These are phyloP conservation scores for Hetaerina titia DNA, from an alignment of 2,888 invertebrate genomes.

Conservation along the genomic window DNA sequence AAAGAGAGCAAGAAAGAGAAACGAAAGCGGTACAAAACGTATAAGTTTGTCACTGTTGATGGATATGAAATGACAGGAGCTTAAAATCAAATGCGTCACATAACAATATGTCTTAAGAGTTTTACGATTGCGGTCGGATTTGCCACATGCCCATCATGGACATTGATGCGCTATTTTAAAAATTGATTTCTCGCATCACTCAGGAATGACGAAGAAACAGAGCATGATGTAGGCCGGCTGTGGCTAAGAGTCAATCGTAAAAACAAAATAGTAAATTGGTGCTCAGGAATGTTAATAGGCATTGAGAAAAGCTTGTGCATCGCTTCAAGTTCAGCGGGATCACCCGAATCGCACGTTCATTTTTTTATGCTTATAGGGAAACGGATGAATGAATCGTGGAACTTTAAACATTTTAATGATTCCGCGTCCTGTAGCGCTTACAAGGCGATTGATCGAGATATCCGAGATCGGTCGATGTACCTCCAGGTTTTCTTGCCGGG, in stretches of 20 bases:
- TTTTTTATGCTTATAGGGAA: not conserved
- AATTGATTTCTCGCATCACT: not conserved
- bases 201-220: too few relatives aligned
- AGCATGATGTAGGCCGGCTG: too few relatives aligned
- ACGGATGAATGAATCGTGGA: not conserved
- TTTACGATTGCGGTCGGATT: not conserved
- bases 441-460: not conserved
- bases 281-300: too few relatives aligned
- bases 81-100: not conserved
- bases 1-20: too few relatives aligned
- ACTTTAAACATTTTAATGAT: not conserved
- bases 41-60: too few relatives aligned
- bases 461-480: not conserved
- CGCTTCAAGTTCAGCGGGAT: not conserved
- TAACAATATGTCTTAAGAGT: not conserved
- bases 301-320: too few relatives aligned
- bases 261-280: too few relatives aligned
- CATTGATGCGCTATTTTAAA: not conserved
- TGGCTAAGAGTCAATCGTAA: too few relatives aligned
- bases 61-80: too few relatives aligned
- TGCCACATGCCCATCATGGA: not conserved
- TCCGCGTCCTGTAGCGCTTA: not conserved
- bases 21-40: too few relatives aligned
- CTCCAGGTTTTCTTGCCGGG: not conserved
- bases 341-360: not conserved